Base-by-base conservation (phyloP, 2,888 invertebrate genomes). In the Herminia tarsipennalis region DNA sequence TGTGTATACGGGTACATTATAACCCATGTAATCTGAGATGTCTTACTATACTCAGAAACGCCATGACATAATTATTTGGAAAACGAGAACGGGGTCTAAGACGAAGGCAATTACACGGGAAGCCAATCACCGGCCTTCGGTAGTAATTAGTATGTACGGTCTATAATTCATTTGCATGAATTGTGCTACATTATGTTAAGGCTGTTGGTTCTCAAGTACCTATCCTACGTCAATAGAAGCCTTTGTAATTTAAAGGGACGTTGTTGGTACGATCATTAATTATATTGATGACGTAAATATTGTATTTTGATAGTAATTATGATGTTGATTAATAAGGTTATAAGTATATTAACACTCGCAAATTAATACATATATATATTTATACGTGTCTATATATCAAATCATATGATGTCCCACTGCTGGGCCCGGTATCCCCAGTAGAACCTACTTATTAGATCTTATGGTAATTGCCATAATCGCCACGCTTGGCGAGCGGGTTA, bases 41-140 rank as follows among this genome's bases (percentile, higher is more conserved):
- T 60, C 59, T 62, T 60, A 66, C 51, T 62, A 66, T 57, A 63
- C 57, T 52, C 38, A 43, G 22, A 29, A 39, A 51, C 38, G 38
- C 36, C 29, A 36, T n/a, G 53, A 42, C 46, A 35, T 38, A 48
- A n/a, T 42, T 53, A 56, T 30, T 36, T 13, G 37, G 27, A 56
- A 69, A 73, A 64, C 49, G 66, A 60, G 52, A 32, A 20, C 18
- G n/a, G 4, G 5, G 4, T 46, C 56, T 35, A 49, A 52, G 45
- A 61, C 57, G 61, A 61, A 67, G 56, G 56, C 53, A 72, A 70
- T 80, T 77, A 80, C 70, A 73, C 46, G 63, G 64, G 49, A 63
- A 65, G 56, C 66, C 69, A 67, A 75, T 78, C 68, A 69, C 51
- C 56, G 40, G 56, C 59, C 64, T 33, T 51, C 45, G 27, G 37